A percentile compares a stretch with the other conserved stretches of the same genome.
These are phyloP conservation scores for Nothocercus julius DNA, from an alignment of 2,113 vertebrate species.

Conservation along the genomic window DNA sequence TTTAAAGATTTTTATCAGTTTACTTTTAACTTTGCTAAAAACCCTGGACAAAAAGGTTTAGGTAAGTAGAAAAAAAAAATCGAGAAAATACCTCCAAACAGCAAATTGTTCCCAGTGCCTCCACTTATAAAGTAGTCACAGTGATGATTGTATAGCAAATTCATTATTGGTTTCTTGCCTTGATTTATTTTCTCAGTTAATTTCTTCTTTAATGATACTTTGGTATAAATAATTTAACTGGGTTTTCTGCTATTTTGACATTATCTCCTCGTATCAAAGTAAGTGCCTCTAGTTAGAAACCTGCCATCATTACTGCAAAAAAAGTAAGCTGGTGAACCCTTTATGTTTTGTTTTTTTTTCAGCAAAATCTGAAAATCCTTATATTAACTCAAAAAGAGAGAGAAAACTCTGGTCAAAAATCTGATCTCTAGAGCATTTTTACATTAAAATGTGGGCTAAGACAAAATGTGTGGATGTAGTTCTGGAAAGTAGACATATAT, in stretches of 20 bases:
- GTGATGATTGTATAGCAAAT: neutral
- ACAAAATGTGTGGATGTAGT: neutral
- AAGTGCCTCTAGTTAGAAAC: neutral
- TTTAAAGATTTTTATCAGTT: slow-evolving; percentile 98
- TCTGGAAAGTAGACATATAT: neutral
- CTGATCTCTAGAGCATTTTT: neutral
- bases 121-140: neutral
- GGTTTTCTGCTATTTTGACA: neutral
- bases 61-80: slow-evolving; percentile 78
- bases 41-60: slow-evolving; percentile 94
- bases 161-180: neutral
- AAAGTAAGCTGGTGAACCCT: neutral
- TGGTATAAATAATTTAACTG: neutral
- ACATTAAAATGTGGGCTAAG: neutral
- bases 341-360: neutral
- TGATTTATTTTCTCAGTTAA: neutral
- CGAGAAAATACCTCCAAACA: neutral
- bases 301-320: neutral
- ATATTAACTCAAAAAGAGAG: neutral
- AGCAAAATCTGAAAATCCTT: neutral
- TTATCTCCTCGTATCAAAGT: neutral
- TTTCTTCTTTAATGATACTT: neutral
- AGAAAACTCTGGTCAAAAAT: neutral
- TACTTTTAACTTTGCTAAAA: slow-evolving; percentile 97
- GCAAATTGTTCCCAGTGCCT: neutral